Evolutionary conservation across 1,140 invertebrate species (phyloP).

Genomic region (Argopecten irradians): DNA sequence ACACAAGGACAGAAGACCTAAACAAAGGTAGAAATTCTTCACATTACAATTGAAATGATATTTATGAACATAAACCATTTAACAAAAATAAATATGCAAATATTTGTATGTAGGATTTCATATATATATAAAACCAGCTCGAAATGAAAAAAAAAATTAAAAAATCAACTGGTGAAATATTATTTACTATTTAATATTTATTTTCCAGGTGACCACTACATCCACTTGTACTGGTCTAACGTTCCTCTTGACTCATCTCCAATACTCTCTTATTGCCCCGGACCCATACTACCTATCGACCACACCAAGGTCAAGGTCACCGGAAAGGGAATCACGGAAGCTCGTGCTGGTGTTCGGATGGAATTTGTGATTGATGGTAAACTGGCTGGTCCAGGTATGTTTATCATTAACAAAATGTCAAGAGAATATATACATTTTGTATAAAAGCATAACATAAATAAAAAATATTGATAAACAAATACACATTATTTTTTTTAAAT

Average conservation of each 20-base stretch:
- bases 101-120: background rate
- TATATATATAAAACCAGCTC: background rate
- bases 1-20: no score
- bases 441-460: no score
- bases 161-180: background rate
- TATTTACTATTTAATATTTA: background rate
- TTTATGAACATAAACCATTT: no score
- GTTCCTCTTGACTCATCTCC: slow-evolving; percentile 80
- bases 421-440: no score
- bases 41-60: no score
- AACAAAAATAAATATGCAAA: no score
- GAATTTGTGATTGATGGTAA: slow-evolving; percentile 98
- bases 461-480: no score
- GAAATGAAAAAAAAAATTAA: background rate
- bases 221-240: slow-evolving; percentile 80
- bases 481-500: no score
- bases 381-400: slow-evolving; percentile 79
- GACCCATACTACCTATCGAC: slow-evolving; percentile 66
- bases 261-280: slow-evolving; percentile 68
- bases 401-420: no score
- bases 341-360: slow-evolving; percentile 90
- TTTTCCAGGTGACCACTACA: slow-evolving; percentile 78
- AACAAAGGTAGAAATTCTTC: no score
- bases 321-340: slow-evolving; percentile 91
- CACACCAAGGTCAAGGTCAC: slow-evolving; percentile 79